Evolutionary conservation across 2,888 invertebrate genomes (phyloP), one percentile per base, ranked within the genome.

Genomic region (Cylloceria caligata): DNA sequence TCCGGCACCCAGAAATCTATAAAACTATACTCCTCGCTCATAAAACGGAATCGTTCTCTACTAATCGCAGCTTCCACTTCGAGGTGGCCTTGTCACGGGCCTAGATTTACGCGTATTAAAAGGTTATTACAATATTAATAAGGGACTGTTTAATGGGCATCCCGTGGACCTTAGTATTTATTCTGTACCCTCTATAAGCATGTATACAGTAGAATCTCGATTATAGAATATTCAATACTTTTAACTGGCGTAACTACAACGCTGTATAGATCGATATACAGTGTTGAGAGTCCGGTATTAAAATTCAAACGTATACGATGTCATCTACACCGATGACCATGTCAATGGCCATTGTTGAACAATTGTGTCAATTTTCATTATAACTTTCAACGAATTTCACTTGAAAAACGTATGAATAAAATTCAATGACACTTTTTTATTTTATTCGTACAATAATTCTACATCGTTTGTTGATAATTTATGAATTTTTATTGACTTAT

Each of bases 51-150:
- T 76, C 65, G 21, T 36, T 30, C 47, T 81, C 55, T 75, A 24
- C 57, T 75, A 52, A 30, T 57, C 57, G 16, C n/a, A 57, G 57
- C 57, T 57, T 80, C 80, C 74, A 71, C 80, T 78, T 80, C 89
- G 64, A 83, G 90, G 90, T 90, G 90, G 90, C 88, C 90, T 89
- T 88, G 90, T 90, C 88, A 65, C 30, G 84, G 86, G 83, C 67
- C 82, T 87, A 89, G 89, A 90, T 90, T 90, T 89, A 90, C 88
- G 88, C 85, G 88, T 87, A 90, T 90, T 89, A 89, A 88, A 89
- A 86, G 74, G 80, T 82, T 88, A 90, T 89, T 90, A 90, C 86
- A 88, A 89, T 89, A 89, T 90, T 90, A 90, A 90, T 89, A 89
- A 90, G 89, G 86, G 74, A 82, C 76, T 82, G 75, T 83, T 88